phyloP scores from a whole-genome alignment of 1,140 invertebrate species.

The Saccostrea cuccullata region DNA sequence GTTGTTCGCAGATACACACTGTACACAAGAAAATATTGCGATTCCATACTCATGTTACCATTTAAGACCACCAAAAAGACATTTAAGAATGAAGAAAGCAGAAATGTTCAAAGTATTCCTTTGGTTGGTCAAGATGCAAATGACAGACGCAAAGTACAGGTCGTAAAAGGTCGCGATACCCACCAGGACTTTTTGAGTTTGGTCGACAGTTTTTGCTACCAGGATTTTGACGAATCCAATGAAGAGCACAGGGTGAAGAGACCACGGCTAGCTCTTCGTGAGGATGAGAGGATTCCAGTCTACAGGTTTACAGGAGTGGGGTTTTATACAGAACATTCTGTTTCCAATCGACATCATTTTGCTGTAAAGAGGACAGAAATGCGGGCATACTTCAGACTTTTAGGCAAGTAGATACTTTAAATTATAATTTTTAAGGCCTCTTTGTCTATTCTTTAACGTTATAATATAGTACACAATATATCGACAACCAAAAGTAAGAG shows the following conservation, averaged over 20 bases:
- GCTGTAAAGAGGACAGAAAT: constrained; percentile 18
- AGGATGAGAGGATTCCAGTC: background rate
- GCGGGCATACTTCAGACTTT: constrained; percentile 7
- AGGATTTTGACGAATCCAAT: background rate
- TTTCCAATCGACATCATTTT: constrained; percentile 22
- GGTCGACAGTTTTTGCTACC: background rate
- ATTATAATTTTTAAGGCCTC: no score
- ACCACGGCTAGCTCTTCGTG: background rate
- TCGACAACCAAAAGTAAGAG: no score
- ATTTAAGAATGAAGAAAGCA: background rate
- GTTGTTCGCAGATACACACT: background rate
- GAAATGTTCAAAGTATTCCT: background rate
- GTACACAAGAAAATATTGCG: background rate
- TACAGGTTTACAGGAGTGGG: background rate
- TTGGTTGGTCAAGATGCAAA: background rate
- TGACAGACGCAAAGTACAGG: constrained; percentile 21
- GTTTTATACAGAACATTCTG: background rate
- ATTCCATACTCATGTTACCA: background rate
- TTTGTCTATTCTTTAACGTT: no score
- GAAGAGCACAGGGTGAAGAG: background rate
- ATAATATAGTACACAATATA: no score
- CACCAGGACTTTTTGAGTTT: constrained; percentile 8
- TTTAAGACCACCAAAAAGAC: background rate
- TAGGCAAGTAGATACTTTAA: background rate
- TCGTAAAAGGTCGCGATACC: background rate